Evolutionary conservation across 2,797 vertebrate species (phyloP), one percentile per base, ranked within the genome.

Genomic region (Myripristis jacobus): DNA sequence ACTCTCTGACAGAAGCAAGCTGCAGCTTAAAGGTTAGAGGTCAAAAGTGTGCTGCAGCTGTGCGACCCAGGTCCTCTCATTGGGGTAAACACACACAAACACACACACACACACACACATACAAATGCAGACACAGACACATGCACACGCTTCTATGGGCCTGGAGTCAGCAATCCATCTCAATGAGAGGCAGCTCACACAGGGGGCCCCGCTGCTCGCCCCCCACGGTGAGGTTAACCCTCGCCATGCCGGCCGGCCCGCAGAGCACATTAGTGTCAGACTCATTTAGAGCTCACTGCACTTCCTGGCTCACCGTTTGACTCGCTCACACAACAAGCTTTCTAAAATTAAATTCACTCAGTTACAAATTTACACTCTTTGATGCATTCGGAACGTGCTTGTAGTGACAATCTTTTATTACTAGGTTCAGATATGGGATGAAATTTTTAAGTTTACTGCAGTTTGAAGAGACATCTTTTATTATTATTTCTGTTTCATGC

Each of bases 111-210:
- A 27, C 62, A 66, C 16, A 44, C 51, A 66, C 63, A 29, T 51
- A 66, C 50, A 55, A 21, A 53, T 34, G 25, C 62, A 53, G 47
- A 65, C 62, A 43, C 62, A 72, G 50, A 62, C 25, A 70, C 43
- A 65, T 50, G 73, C n/a, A 66, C 44, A 36, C 7, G 13, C 22
- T 27, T 77, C 73, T 61, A 69, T 22, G 62, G 63, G 64, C 52
- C 60, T 63, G 53, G 19, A 80, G 85, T 87, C 81, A 86, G 84
- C 84, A 78, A 81, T 90, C 72, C 69, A 76, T 89, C 82, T 89
- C 85, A 84, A 84, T 90, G 73, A 85, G 70, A 62, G 60, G 24
- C 15, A 67, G 58, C 53, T 53, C 61, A 65, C 59, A 1, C 16
- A 62, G 57, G 73, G 67, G 85, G 59, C 76, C 77, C 27, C 81